These are phyloP conservation scores for Penelope pileata DNA, from an alignment of 2,113 vertebrate species.

Conservation along the genomic window DNA sequence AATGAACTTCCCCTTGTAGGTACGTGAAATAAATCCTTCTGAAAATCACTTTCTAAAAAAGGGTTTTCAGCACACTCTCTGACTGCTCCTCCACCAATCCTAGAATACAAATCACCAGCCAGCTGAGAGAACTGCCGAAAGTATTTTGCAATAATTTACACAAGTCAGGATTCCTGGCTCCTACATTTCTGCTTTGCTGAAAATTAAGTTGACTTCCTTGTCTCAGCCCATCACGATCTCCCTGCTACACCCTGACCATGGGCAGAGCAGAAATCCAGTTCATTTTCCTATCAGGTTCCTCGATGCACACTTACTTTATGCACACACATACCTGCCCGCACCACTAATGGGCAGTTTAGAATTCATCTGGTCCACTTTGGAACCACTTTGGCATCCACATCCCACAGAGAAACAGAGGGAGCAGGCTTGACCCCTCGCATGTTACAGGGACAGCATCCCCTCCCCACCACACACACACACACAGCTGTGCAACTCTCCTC, in stretches of 20 bases:
- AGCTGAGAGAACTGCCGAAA: not conserved
- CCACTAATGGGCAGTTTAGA: not conserved
- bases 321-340: not conserved
- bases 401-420: not conserved
- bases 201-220: conserved; percentile 47
- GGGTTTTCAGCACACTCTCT: not conserved
- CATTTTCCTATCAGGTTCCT: not conserved
- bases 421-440: not conserved
- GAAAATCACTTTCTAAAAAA: conserved; percentile 29
- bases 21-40: conserved; percentile 37
- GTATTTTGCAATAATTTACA: not conserved
- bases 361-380: not conserved
- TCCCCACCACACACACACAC: not conserved
- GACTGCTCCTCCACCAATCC: not conserved
- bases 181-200: conserved; percentile 9
- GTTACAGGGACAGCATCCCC: not conserved
- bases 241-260: not conserved
- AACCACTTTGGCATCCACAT: not conserved
- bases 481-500: not conserved
- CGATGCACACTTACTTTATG: not conserved
- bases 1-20: conserved; percentile 46
- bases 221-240: not conserved
- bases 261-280: not conserved
- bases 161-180: not conserved
- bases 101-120: not conserved